phyloP scores from a whole-genome alignment of 2,888 invertebrate species.

The Cryptops parisi region DNA sequence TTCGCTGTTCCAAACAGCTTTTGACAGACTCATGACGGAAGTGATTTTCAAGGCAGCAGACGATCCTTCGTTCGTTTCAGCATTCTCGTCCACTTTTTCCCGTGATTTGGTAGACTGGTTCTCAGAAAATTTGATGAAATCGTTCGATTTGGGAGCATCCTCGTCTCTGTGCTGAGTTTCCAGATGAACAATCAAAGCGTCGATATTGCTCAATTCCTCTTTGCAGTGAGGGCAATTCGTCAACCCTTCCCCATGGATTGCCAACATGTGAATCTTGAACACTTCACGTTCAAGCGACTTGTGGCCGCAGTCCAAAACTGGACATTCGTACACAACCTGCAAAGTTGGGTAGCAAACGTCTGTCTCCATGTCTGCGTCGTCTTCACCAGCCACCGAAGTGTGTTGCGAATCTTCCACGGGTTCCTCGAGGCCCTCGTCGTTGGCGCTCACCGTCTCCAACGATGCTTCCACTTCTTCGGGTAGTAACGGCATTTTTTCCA shows the following conservation, averaged over 20 bases:
- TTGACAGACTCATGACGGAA: background rate
- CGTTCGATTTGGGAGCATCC: background rate
- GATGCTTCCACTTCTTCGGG: background rate
- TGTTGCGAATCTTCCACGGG: background rate
- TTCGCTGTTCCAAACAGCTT: background rate
- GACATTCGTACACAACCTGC: conserved; percentile 14
- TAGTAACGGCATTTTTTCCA: background rate
- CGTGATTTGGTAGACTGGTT: background rate
- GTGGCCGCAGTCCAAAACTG: conserved; percentile 9
- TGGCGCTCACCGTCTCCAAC: background rate
- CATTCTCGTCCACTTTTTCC: background rate
- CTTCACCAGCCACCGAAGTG: no score
- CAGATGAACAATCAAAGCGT: background rate
- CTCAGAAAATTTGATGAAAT: background rate
- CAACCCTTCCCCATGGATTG: conserved; percentile 1
- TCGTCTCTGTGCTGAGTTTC: conserved; percentile 4
- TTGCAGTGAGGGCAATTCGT: background rate
- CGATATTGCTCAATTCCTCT: background rate
- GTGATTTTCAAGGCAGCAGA: background rate
- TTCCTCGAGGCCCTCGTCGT: background rate
- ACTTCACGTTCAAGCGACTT: conserved; percentile 16
- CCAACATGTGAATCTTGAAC: conserved; percentile 11
- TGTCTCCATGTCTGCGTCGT: background rate
- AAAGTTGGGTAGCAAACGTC: conserved; percentile 1
- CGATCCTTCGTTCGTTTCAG: background rate